Conservation (phyloP, 2,797 vertebrate species). For the Myiotriccus ornatus region DNA sequence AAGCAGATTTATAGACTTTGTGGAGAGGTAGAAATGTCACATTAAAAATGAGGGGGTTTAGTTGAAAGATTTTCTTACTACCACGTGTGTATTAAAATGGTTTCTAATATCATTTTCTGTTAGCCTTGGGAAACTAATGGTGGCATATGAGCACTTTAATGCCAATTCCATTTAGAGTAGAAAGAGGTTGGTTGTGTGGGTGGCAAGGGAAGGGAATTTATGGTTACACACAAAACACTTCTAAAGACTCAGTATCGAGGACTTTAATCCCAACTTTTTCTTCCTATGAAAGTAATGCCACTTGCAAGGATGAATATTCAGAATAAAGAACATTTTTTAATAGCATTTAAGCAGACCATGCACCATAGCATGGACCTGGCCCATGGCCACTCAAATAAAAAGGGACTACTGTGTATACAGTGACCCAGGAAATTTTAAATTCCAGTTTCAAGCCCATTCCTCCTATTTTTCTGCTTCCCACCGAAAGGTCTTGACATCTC, state of each 20-base stretch:
- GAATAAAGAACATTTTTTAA: not conserved
- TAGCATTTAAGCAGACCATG: not conserved
- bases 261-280: not conserved
- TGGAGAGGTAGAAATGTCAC: not conserved
- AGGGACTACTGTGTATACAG: not conserved
- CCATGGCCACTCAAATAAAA: not conserved
- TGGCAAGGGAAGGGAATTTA: not conserved
- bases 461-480: not conserved
- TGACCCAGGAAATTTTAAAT: not conserved
- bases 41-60: not conserved
- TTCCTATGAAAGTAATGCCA: not conserved
- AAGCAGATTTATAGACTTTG: not conserved
- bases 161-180: not conserved
- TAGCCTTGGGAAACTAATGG: constrained; percentile 1
- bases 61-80: constrained; percentile 10
- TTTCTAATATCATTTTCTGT: constrained; percentile 7
- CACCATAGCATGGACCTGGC: not conserved
- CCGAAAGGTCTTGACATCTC: not conserved
- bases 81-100: not conserved
- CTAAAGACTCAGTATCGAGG: not conserved
- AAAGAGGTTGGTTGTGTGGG: not conserved
- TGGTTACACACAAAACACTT: not conserved
- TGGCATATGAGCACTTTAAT: not conserved
- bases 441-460: not conserved
- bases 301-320: not conserved